Evolutionary conservation across 2,888 invertebrate genomes (phyloP).

Genomic region (Apoda limacodes): DNA sequence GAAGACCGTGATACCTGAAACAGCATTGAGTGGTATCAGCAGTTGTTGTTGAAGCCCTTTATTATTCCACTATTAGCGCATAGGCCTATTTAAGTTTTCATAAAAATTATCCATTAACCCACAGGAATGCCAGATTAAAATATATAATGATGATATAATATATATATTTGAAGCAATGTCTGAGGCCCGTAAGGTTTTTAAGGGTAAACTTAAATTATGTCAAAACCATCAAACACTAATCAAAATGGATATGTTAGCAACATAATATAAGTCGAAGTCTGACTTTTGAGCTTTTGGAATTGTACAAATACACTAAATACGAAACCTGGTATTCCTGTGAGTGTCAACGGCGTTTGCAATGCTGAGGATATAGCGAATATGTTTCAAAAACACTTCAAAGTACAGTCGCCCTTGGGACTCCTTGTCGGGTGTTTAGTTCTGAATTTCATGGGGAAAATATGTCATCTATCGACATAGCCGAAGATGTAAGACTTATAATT

Average conservation of each 20-base stretch:
- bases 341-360: constrained; percentile 10
- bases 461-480: too few species aligned
- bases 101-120: too few species aligned
- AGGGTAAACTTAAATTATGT: constrained; percentile 14
- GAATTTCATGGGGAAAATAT: too few species aligned
- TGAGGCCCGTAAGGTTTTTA: constrained; percentile 11
- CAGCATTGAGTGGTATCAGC: not conserved
- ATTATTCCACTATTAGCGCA: too few species aligned
- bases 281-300: constrained; percentile 15
- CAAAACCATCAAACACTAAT: constrained; percentile 12
- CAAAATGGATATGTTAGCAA: constrained; percentile 12
- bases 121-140: too few species aligned
- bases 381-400: constrained; percentile 9
- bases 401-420: constrained; percentile 2
- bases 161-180: too few species aligned
- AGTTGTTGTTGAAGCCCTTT: too few species aligned
- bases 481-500: too few species aligned
- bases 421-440: too few species aligned
- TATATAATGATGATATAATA: too few species aligned
- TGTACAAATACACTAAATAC: constrained; percentile 11
- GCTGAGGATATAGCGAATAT: constrained; percentile 6
- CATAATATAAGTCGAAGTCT: constrained; percentile 4
- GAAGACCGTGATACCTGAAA: constrained; percentile 72
- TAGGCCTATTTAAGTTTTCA: too few species aligned
- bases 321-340: constrained; percentile 9